phyloP scores from a whole-genome alignment of 2,113 vertebrate genomes.

The Leptosomus discolor region DNA sequence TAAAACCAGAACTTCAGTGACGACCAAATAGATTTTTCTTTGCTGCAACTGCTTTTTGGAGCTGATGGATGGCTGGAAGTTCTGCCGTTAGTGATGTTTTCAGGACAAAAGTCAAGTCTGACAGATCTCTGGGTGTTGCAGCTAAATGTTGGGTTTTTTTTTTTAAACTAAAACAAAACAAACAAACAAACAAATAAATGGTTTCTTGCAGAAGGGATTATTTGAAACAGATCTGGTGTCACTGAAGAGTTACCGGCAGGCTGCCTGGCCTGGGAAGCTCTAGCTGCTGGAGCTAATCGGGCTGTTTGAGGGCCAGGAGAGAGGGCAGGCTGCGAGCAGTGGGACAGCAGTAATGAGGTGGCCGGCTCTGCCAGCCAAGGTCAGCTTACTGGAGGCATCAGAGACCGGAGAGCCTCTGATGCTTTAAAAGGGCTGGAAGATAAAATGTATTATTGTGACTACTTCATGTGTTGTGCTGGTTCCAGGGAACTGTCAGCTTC shows the following conservation, averaged over 20 bases:
- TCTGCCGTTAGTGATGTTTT: neutral
- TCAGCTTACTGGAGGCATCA: conserved; percentile 32
- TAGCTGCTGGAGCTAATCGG: neutral
- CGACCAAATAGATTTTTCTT: neutral
- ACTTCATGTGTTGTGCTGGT: neutral
- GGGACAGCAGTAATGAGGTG: conserved; percentile 29
- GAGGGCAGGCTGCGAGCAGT: neutral
- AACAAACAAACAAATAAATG: neutral
- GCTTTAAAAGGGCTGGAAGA: conserved; percentile 24
- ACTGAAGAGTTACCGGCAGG: neutral
- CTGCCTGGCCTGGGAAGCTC: neutral
- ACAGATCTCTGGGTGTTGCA: neutral
- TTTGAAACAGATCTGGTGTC: neutral
- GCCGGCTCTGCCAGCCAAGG: conserved; percentile 4
- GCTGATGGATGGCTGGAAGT: neutral
- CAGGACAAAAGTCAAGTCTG: neutral
- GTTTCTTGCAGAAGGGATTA: neutral
- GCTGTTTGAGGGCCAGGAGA: neutral
- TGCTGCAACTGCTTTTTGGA: neutral
- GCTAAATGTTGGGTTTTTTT: neutral
- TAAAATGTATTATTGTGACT: conserved; percentile 23
- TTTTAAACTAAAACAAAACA: neutral
- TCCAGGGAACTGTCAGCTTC: conserved; percentile 59
- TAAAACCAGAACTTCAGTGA: neutral
- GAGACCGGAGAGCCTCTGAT: neutral